These are phyloP conservation scores for Lagopus leucura DNA, from an alignment of 2,113 vertebrate genomes.

Conservation along the genomic window DNA sequence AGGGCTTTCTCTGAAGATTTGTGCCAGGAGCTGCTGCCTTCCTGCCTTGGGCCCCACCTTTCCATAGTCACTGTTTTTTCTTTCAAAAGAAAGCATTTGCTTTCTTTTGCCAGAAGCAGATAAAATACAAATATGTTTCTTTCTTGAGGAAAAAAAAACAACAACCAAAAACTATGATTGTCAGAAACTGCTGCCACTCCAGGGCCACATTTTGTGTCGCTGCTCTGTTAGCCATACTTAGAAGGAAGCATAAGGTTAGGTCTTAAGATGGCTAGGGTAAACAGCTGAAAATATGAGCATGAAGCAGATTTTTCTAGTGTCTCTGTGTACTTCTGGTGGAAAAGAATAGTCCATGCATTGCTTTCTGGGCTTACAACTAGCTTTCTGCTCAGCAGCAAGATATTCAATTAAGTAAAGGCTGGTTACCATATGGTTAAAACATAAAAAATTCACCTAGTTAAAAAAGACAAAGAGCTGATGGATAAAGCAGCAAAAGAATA, in stretches of 20 bases:
- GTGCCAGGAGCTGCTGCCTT: neutral
- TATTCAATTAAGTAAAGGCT: neutral
- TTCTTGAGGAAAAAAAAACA: neutral
- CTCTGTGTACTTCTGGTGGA: neutral
- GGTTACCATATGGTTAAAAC: neutral
- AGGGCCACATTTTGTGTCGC: rapidly evolving
- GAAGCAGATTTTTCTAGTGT: neutral
- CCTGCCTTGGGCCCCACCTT: neutral
- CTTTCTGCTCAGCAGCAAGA: neutral
- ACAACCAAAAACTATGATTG: rapidly evolving
- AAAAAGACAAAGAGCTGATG: neutral
- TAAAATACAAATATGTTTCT: neutral
- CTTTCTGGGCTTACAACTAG: neutral
- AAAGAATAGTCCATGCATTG: neutral
- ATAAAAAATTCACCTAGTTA: neutral
- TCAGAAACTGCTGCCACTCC: neutral
- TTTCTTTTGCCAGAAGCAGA: neutral
- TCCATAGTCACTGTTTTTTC: neutral
- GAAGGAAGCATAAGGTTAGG: neutral
- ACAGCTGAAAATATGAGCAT: neutral
- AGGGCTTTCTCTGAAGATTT: neutral
- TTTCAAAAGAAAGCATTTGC: neutral
- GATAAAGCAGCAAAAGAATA: neutral
- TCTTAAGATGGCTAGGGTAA: neutral
- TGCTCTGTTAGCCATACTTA: neutral